Evolutionary conservation across 2,113 vertebrate species (phyloP).

Genomic region (Lepus europaeus): DNA sequence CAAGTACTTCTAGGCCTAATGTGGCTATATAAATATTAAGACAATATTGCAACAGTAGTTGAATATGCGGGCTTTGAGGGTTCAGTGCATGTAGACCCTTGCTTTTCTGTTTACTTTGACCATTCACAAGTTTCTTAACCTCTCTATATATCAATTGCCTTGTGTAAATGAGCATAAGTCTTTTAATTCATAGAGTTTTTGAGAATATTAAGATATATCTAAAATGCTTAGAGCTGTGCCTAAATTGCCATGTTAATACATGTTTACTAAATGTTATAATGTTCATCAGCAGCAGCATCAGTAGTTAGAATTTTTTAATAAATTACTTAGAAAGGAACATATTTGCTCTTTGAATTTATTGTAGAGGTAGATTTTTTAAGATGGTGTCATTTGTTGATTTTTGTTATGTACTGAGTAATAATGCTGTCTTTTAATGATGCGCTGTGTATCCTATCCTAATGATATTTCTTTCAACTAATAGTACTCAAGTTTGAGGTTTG

Average conservation of each 20-base stretch:
- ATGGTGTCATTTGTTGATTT: slow-evolving; percentile 10
- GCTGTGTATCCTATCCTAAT: not conserved
- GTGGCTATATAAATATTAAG: not conserved
- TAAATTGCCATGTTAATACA: slow-evolving; percentile 27
- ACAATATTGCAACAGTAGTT: not conserved
- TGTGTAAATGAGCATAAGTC: slow-evolving; percentile 56
- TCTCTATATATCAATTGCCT: not conserved
- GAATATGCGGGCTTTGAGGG: slow-evolving; percentile 4
- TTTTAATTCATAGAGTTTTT: slow-evolving; percentile 63
- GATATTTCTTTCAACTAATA: not conserved
- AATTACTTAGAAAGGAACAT: not conserved
- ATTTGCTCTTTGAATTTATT: not conserved
- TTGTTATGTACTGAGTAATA: not conserved
- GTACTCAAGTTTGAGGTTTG: slow-evolving; percentile 19
- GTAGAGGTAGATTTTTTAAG: slow-evolving; percentile 37
- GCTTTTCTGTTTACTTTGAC: slow-evolving; percentile 22
- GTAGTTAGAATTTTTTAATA: slow-evolving; percentile 26
- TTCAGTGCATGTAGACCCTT: not conserved
- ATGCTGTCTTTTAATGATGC: not conserved
- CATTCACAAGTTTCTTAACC: slow-evolving; percentile 27
- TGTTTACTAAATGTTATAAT: slow-evolving; percentile 11
- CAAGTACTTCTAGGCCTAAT: slow-evolving; percentile 7
- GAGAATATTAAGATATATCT: slow-evolving; percentile 36
- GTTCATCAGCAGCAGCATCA: not conserved
- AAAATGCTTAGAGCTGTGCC: slow-evolving; percentile 47